Conservation (phyloP, 2,888 invertebrate species). For the Hypomecis punctinalis region DNA sequence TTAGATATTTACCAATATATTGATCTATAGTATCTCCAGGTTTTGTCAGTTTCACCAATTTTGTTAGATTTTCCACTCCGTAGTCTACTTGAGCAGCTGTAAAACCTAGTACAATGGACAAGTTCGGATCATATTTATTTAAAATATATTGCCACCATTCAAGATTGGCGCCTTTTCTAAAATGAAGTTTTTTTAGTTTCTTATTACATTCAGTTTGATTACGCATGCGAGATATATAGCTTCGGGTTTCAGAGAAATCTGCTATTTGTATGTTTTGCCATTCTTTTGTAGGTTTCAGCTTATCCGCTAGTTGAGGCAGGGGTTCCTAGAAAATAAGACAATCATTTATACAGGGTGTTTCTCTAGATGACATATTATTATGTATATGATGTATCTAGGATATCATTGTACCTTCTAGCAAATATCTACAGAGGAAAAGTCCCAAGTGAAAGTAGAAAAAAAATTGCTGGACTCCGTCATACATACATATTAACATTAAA, state of each 20-base stretch:
- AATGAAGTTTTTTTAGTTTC: conserved; percentile 51
- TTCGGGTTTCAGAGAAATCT: conserved; percentile 87
- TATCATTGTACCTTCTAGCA: too few species aligned
- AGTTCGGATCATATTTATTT: conserved; percentile 61
- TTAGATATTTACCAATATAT: conserved; percentile 63
- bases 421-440: too few species aligned
- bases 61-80: conserved; percentile 63
- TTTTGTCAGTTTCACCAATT: conserved; percentile 57
- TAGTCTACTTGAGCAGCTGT: conserved; percentile 57
- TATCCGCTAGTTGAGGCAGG: conserved; percentile 59
- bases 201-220: conserved; percentile 55
- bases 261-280: conserved; percentile 89
- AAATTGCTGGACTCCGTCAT: too few species aligned
- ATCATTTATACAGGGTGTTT: background rate
- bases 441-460: too few species aligned
- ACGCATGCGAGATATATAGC: conserved; percentile 75
- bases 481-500: too few species aligned
- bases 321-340: conserved; percentile 53
- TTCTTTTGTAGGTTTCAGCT: conserved; percentile 77
- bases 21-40: conserved; percentile 67
- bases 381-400: too few species aligned
- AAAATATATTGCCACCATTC: conserved; percentile 65
- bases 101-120: conserved; percentile 69
- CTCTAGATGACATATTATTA: background rate
- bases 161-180: conserved; percentile 46